Evolutionary conservation across 2,797 vertebrate genomes (phyloP).

Genomic region (Falco biarmicus): DNA sequence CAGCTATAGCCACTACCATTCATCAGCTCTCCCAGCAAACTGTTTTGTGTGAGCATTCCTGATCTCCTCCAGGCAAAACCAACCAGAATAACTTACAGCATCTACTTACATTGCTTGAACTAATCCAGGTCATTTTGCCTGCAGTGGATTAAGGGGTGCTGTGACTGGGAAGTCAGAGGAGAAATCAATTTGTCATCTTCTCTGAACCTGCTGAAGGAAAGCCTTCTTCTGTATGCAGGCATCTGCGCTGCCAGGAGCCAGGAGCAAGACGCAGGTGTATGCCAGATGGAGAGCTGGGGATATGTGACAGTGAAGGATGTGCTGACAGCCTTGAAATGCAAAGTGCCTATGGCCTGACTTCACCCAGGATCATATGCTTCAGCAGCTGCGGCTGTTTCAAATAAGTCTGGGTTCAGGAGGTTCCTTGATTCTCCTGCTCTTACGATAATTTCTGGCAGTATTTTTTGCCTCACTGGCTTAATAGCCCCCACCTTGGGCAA

Average conservation of each 20-base stretch:
- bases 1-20: not conserved
- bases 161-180: not conserved
- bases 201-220: not conserved
- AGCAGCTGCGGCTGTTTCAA: not conserved
- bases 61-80: not conserved
- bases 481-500: not conserved
- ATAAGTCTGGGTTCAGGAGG: not conserved
- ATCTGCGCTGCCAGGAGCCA: not conserved
- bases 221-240: not conserved
- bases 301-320: slow-evolving; percentile 23
- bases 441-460: not conserved
- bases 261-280: slow-evolving; percentile 5
- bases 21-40: not conserved
- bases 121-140: not conserved
- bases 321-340: slow-evolving; percentile 42
- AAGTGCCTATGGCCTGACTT: slow-evolving; percentile 19
- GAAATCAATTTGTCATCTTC: not conserved
- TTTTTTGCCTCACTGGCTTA: not conserved
- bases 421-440: not conserved
- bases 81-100: not conserved
- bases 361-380: not conserved
- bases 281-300: slow-evolving; percentile 22
- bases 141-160: not conserved
- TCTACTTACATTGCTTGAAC: not conserved
- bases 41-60: not conserved